Evolutionary conservation across 2,888 invertebrate species (phyloP).

Genomic region (Eupithecia exiguata): DNA sequence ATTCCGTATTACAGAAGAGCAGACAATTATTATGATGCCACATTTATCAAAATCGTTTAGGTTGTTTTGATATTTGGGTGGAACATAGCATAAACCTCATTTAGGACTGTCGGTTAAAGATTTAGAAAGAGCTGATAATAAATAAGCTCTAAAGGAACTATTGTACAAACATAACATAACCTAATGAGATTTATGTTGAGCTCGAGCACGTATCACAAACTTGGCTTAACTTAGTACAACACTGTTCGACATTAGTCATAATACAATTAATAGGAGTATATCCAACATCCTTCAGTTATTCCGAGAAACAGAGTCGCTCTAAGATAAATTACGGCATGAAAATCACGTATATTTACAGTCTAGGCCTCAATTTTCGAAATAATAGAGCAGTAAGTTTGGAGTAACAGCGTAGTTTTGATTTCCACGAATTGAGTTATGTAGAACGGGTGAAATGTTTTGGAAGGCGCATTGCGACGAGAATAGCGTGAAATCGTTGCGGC

Average conservation of each 20-base stretch:
- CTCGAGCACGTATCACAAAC: background rate
- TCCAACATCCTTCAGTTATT: conserved; percentile 7
- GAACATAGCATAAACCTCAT: background rate
- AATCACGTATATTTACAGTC: background rate
- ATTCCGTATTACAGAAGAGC: no score
- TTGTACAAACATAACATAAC: background rate
- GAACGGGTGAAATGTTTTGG: conserved; percentile 14
- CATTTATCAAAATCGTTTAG: background rate
- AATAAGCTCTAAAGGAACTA: background rate
- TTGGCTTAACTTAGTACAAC: conserved; percentile 5
- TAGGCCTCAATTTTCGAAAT: background rate
- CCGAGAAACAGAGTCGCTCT: background rate
- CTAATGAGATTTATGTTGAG: background rate
- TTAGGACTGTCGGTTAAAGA: background rate
- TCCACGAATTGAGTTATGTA: background rate
- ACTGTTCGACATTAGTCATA: background rate
- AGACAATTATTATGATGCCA: background rate
- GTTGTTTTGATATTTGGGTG: background rate
- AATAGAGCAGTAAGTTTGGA: conserved; percentile 7
- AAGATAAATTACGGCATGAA: background rate
- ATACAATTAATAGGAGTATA: conserved; percentile 1
- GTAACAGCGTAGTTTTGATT: conserved; percentile 19
- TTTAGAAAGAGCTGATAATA: background rate
- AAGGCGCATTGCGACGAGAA: conserved; percentile 26
- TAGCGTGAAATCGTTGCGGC: conserved; percentile 16